Evolutionary conservation across 2,888 invertebrate genomes (phyloP), one percentile per base, ranked within the genome.

Genomic region (Lepetodrilus schrolli): DNA sequence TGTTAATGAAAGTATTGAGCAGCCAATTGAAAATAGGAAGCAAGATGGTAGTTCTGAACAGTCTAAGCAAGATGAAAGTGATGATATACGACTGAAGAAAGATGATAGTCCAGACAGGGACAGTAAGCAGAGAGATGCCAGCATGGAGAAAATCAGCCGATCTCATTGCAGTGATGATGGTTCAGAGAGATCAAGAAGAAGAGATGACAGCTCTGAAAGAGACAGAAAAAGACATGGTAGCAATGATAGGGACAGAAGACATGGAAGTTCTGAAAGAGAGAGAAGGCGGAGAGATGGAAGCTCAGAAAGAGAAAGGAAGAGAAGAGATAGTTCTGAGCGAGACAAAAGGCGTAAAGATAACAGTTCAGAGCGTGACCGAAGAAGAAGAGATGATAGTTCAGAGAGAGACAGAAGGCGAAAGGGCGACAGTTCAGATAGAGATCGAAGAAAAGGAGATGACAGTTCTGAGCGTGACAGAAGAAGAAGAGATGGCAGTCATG

Each of bases 381-480:
- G 58, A 10, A n/a, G 58, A 2, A 23, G 34, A 26, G 58, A 58
- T 58, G 58, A 58, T n/a, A 72, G 72, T 38, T 74, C 74, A 7
- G 75, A 50, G 37, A 47, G n/a, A n/a, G 23, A 23, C 17, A 26
- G 58, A 5, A 34, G 34, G 17, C 26, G 26, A 48, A 17, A n/a
- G 13, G 43, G 34, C 34, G 58, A 58, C 58, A 58, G 58, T 58
- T 8, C 58, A n/a, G 58, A 58, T n/a, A 23, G 58, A n/a, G 26
- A 26, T 17, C 26, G 58, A 8, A 13, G 58, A 13, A 66, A 23
- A 1, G 17, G 58, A 26, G 58, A 58, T 58, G 58, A 58, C 68
- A 77, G 78, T 71, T 66, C 51, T 30, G 77, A 78, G 21, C 74
- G 74, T 51, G 73, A 74, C 7, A 37, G 71, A 17, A 50, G 71